These are phyloP conservation scores for Schizopygopsis malacanthus DNA, from an alignment of 2,797 vertebrate genomes.

Conservation along the genomic window DNA sequence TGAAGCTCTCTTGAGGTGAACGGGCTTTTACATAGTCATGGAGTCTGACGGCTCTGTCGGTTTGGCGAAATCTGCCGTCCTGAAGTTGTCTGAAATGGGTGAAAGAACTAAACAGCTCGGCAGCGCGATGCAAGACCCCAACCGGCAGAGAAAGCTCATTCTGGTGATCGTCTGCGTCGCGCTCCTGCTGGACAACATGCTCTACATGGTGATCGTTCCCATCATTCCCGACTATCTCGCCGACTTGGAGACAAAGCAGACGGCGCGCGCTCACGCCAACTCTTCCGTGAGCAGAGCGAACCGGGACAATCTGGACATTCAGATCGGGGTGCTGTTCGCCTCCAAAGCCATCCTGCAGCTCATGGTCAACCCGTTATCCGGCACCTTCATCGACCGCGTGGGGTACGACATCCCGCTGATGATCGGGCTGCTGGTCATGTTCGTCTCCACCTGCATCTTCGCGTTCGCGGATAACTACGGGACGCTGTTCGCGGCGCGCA, in stretches of 20 bases:
- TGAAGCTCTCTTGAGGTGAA: conserved; percentile 42
- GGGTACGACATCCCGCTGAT: conserved; percentile 93
- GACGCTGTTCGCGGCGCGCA: conserved; percentile 90
- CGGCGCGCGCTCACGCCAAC: conserved; percentile 73
- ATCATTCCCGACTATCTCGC: conserved; percentile 94
- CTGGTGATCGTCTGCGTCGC: conserved; percentile 93
- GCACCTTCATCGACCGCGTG: conserved; percentile 95
- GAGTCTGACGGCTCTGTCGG: conserved; percentile 74
- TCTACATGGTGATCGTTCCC: conserved; percentile 98
- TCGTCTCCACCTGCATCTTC: conserved; percentile 90
- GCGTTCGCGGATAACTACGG: conserved; percentile 91
- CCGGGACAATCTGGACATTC: conserved; percentile 86
- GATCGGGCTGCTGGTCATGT: conserved; percentile 91
- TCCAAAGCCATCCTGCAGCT: conserved; percentile 96
- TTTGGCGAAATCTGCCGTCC: conserved; percentile 82
- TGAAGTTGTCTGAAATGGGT: conserved; percentile 87
- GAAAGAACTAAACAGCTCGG: conserved; percentile 85
- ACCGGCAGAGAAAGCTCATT: conserved; percentile 87
- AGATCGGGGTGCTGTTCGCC: conserved; percentile 94
- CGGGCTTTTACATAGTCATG: conserved; percentile 69
- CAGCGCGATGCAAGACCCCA: conserved; percentile 83
- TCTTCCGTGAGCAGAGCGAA: conserved; percentile 72
- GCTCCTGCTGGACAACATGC: conserved; percentile 96
- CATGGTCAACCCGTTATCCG: conserved; percentile 93
- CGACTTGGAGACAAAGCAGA: conserved; percentile 80